phyloP scores from a whole-genome alignment of 2,113 vertebrate species.

The Cyanistes caeruleus region DNA sequence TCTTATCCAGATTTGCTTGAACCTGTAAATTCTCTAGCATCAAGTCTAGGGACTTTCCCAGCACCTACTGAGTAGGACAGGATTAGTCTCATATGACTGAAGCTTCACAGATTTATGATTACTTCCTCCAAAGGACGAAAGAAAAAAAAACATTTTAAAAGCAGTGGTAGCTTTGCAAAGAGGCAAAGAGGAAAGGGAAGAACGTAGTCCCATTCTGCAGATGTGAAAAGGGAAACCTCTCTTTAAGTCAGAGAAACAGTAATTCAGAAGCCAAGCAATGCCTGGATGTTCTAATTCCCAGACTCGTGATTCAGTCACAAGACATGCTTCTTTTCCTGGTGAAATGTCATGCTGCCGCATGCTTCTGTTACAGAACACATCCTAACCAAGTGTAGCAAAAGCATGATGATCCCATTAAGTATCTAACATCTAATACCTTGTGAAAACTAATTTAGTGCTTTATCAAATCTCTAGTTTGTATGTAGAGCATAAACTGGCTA shows the following conservation, averaged over 20 bases:
- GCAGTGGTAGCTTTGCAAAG: background rate
- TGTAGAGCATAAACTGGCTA: conserved; percentile 56
- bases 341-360: conserved; percentile 38
- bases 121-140: background rate
- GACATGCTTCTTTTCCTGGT: conserved; percentile 12
- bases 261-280: background rate
- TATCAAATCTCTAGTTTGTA: conserved; percentile 73
- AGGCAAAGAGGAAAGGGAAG: background rate
- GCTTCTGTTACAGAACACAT: conserved; percentile 4
- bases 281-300: conserved; percentile 13
- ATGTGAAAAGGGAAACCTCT: background rate
- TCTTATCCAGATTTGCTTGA: background rate
- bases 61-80: background rate
- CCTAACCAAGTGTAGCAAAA: conserved; percentile 53
- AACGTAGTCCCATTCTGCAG: background rate
- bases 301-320: conserved; percentile 48
- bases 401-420: conserved; percentile 61
- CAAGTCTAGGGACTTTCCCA: background rate
- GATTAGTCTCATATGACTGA: background rate
- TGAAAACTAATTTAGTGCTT: conserved; percentile 55
- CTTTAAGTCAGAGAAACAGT: background rate
- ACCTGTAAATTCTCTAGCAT: background rate
- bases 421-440: conserved; percentile 32
- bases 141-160: background rate
- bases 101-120: background rate